Evolutionary conservation across 2,113 vertebrate genomes (phyloP).

Genomic region (Trematomus loennbergii): DNA sequence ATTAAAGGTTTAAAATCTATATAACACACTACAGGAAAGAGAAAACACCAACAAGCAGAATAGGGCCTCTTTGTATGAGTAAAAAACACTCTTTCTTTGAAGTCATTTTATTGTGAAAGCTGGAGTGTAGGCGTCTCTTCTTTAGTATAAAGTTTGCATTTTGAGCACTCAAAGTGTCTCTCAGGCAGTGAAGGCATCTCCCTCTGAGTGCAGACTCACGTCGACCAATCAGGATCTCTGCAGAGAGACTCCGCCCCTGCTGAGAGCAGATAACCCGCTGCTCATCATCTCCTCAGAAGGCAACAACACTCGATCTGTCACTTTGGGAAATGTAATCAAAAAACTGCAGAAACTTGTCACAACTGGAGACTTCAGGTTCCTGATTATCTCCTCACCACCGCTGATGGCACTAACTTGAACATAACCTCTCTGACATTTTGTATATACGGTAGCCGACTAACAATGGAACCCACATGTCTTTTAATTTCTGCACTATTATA

Average conservation of each 20-base stretch:
- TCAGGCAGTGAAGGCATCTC: conserved; percentile 52
- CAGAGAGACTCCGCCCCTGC: conserved; percentile 54
- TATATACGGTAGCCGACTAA: too few relatives aligned
- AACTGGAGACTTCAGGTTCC: conserved; percentile 9
- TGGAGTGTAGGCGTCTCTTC: conserved; percentile 6
- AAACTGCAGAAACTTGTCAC: conserved; percentile 54
- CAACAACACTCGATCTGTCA: conserved; percentile 44
- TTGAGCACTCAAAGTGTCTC: conserved; percentile 22
- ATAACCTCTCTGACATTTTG: neutral
- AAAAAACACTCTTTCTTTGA: neutral
- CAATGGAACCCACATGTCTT: too few relatives aligned
- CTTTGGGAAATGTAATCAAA: conserved; percentile 66
- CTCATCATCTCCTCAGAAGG: conserved; percentile 65
- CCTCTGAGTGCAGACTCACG: conserved; percentile 54
- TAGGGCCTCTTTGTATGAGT: neutral
- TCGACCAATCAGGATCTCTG: conserved; percentile 64
- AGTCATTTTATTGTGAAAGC: conserved; percentile 3
- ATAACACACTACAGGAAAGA: too few relatives aligned
- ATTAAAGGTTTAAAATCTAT: too few relatives aligned
- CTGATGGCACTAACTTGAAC: neutral
- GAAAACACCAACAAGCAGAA: too few relatives aligned
- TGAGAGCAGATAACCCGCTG: conserved; percentile 70
- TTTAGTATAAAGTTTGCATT: conserved; percentile 46
- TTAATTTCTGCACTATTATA: too few relatives aligned
- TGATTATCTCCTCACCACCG: conserved; percentile 20